These are phyloP conservation scores for Calliscelio sp. DNA, from an alignment of 2,888 invertebrate genomes.

Conservation along the genomic window DNA sequence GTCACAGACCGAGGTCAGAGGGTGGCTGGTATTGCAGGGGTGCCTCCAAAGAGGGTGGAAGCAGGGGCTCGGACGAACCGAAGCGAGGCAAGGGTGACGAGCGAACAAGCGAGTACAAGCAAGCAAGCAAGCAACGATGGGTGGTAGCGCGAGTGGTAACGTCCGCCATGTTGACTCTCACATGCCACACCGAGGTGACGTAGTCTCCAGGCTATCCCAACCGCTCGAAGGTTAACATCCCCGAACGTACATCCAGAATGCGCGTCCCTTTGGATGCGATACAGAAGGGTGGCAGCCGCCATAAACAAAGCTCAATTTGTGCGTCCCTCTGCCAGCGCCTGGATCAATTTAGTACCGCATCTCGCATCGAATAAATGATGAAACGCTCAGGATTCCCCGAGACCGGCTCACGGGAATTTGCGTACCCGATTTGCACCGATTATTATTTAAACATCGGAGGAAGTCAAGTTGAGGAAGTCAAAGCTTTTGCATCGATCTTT, in stretches of 20 bases:
- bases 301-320: constrained; percentile 58
- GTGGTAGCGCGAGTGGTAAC: constrained; percentile 66
- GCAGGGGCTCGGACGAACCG: constrained; percentile 63
- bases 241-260: constrained; percentile 46
- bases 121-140: constrained; percentile 53
- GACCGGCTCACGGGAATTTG: constrained; percentile 1
- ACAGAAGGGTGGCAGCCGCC: constrained; percentile 48
- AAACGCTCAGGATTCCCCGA: no score
- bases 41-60: constrained; percentile 76
- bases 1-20: constrained; percentile 79
- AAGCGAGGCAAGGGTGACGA: constrained; percentile 53
- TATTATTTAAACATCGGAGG: constrained; percentile 24
- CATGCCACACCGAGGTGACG: constrained; percentile 55
- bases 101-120: no score
- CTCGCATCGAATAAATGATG: constrained; percentile 6
- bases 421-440: constrained; percentile 12
- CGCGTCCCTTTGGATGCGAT: constrained; percentile 60
- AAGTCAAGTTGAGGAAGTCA: constrained; percentile 20
- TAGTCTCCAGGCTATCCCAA: constrained; percentile 62
- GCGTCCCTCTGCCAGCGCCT: constrained; percentile 32
- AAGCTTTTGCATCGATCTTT: constrained; percentile 38
- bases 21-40: constrained; percentile 78
- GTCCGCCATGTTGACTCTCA: constrained; percentile 63
- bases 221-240: constrained; percentile 63
- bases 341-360: constrained; percentile 61